These are phyloP conservation scores for Meiosimyza platycephala DNA, from an alignment of 2,888 invertebrate species.

Conservation along the genomic window DNA sequence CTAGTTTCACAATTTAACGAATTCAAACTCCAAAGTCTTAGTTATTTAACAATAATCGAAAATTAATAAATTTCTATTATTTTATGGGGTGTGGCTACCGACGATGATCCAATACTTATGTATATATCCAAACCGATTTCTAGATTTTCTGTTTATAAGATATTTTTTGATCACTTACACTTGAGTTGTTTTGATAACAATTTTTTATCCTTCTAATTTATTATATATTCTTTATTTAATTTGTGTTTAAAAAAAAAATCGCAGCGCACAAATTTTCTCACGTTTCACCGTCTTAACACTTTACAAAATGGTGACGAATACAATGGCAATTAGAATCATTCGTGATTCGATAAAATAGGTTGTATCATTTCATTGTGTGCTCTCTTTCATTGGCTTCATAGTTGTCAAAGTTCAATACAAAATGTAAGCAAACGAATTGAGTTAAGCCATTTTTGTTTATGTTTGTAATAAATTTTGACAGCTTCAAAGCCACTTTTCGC, in stretches of 20 bases:
- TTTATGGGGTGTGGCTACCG: slow-evolving; percentile 60
- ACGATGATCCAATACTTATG: slow-evolving; percentile 58
- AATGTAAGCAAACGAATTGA: no score
- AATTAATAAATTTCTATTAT: slow-evolving; percentile 46
- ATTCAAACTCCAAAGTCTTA: neutral
- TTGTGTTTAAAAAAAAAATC: slow-evolving; percentile 40
- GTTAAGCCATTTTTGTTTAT: no score
- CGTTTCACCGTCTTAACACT: slow-evolving; percentile 52
- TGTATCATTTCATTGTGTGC: no score
- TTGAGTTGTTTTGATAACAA: slow-evolving; percentile 43
- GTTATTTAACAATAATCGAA: neutral
- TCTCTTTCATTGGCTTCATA: no score
- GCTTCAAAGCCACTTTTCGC: no score
- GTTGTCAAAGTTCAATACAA: no score
- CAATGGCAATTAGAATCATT: slow-evolving; percentile 37
- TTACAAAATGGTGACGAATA: slow-evolving; percentile 54
- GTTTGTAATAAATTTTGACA: no score
- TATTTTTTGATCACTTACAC: slow-evolving; percentile 52
- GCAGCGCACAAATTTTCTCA: slow-evolving; percentile 33
- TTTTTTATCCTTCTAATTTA: slow-evolving; percentile 52
- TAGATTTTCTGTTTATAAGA: slow-evolving; percentile 27
- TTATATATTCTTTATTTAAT: slow-evolving; percentile 39
- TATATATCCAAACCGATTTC: slow-evolving; percentile 42
- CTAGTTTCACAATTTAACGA: neutral
- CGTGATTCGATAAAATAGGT: no score